A percentile compares a stretch with the other conserved stretches of the same genome.
phyloP scores from a whole-genome alignment of 1,140 invertebrate species.

The Megalonaias nervosa region DNA sequence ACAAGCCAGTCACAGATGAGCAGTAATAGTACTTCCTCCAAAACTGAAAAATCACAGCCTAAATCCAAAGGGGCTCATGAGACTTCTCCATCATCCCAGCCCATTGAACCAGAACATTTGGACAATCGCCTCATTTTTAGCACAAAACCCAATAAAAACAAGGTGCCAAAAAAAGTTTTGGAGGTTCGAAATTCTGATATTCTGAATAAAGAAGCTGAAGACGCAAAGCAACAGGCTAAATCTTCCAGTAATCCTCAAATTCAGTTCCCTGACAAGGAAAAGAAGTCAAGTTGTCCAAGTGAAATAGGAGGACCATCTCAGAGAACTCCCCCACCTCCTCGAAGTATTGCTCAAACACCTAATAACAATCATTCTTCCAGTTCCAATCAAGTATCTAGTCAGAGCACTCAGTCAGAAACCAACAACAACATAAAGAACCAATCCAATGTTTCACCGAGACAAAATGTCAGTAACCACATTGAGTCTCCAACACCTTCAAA shows the following conservation, averaged over 20 bases:
- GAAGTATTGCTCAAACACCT: too few species aligned
- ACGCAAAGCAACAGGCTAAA: background rate
- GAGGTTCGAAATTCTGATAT: background rate
- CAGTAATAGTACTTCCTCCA: too few species aligned
- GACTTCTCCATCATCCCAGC: too few species aligned
- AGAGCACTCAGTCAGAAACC: slow-evolving; percentile 1
- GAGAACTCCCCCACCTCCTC: background rate
- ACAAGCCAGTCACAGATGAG: too few species aligned
- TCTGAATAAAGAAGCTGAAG: background rate
- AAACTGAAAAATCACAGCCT: too few species aligned
- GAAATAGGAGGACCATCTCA: slow-evolving; percentile 2
- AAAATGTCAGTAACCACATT: background rate
- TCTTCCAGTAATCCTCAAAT: slow-evolving; percentile 5
- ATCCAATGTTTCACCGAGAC: background rate
- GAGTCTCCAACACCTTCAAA: background rate
- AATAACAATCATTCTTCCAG: too few species aligned
- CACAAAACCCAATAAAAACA: slow-evolving; percentile 27
- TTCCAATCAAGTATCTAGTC: too few species aligned
- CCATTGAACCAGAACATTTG: background rate
- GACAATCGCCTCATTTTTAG: slow-evolving; percentile 31
- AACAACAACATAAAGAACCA: slow-evolving; percentile 56
- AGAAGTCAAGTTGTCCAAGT: background rate
- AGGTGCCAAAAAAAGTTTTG: slow-evolving; percentile 1
- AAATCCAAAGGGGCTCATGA: too few species aligned
- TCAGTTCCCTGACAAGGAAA: slow-evolving; percentile 15